Evolutionary conservation across 2,113 vertebrate species (phyloP).

Genomic region (Heptranchias perlo): DNA sequence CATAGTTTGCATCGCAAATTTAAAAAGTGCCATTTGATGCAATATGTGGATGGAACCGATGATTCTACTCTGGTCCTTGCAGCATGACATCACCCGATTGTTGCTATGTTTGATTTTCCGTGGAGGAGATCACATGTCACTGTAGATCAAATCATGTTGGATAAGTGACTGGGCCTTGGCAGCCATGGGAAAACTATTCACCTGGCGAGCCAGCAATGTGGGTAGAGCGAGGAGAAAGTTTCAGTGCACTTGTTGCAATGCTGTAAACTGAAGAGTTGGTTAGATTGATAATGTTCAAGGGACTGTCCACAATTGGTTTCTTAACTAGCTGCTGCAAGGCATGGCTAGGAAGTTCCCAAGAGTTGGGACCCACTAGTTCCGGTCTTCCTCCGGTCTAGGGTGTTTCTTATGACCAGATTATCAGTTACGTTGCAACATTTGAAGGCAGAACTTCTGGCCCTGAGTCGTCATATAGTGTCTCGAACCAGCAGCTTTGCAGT

Average conservation of each 20-base stretch:
- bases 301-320: neutral
- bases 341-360: neutral
- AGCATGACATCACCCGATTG: neutral
- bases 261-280: neutral
- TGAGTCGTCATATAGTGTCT: neutral
- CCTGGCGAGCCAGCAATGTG: neutral
- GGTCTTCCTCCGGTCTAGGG: neutral
- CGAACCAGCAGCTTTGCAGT: neutral
- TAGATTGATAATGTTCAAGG: neutral
- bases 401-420: neutral
- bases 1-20: too few species aligned
- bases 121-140: neutral
- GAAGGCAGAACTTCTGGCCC: neutral
- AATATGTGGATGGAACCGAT: too few species aligned
- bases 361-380: neutral
- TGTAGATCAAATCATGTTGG: neutral
- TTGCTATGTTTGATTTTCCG: neutral
- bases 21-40: too few species aligned
- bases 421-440: neutral
- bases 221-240: neutral
- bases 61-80: too few species aligned
- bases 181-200: neutral
- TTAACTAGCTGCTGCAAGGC: neutral
- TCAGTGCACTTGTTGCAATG: neutral
- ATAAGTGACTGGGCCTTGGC: neutral